Evolutionary conservation across 2,888 invertebrate genomes (phyloP), one percentile per base, ranked within the genome.

Genomic region (Scaeva pyrastri): DNA sequence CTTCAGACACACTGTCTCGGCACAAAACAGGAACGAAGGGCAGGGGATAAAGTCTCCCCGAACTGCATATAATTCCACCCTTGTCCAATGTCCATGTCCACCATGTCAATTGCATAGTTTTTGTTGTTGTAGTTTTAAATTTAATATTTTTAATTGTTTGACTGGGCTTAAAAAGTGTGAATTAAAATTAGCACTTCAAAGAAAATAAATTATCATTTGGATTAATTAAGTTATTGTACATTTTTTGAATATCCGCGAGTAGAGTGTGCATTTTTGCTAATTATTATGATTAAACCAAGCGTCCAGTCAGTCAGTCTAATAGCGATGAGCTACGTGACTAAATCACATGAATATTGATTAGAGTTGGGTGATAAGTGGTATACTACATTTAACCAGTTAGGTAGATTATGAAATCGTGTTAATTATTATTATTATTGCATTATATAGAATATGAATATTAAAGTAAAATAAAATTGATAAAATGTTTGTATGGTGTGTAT

Each of bases 1-100:
- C 73, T 71, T 78, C 86, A 86, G 86, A 86, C 82, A 74, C 19
- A 82, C 58, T 82, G 86, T 86, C 86, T 86, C 73, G 77, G 64
- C n/a, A 26, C 26, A 48, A 55, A 56, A 55, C 31, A 36, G 12
- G 7, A 6, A 70, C 55, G 64, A 43, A 41, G 6, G 41, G 23
- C 45, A 58, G 58, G 11, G 5, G 50, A 10, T 36, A 11, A 31
- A 76, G 76, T 43, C n/a, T 26, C 43, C 11, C 12, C 14, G 16
- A 14, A 55, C 64, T 86, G 81, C 81, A 78, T 82, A 77, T 74
- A 71, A 82, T 73, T 77, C 73, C 56, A 77, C 76, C 73, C 76
- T n/a, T n/a, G n/a, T n/a, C n/a, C n/a, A n/a, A n/a, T n/a, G n/a
- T n/a, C n/a, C n/a, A 64, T 60, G 36, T 58, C 10, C 16, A 31